phyloP scores from a whole-genome alignment of 2,113 vertebrate genomes.

The Myotis brandtii region DNA sequence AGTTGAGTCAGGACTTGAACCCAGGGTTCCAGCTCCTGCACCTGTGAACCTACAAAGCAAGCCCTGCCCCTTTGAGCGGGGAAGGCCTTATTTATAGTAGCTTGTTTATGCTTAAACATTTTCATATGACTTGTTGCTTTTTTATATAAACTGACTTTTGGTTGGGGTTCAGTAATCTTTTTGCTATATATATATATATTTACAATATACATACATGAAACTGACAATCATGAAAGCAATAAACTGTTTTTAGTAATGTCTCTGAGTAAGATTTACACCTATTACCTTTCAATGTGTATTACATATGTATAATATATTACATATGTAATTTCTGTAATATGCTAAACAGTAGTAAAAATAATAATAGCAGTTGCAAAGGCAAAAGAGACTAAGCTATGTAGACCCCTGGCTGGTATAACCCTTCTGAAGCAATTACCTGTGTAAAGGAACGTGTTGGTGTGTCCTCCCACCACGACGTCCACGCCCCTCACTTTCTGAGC shows the following conservation, averaged over 20 bases:
- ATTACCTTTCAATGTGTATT: not conserved
- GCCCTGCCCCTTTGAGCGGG: not conserved
- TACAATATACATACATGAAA: not conserved
- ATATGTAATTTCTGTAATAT: not conserved
- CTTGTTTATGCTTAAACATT: not conserved
- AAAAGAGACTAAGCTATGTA: not conserved
- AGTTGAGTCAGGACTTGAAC: not conserved
- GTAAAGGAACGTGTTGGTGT: slow-evolving; percentile 96
- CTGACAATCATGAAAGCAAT: slow-evolving; percentile 6
- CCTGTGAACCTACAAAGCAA: not conserved
- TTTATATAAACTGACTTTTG: not conserved
- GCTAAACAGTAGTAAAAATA: not conserved
- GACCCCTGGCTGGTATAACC: rapidly evolving
- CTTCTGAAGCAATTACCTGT: slow-evolving; percentile 88
- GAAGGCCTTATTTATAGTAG: not conserved
- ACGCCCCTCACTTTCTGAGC: slow-evolving; percentile 92
- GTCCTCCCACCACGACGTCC: slow-evolving; percentile 95
- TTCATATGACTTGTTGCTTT: slow-evolving; percentile 3
- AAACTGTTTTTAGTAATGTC: not conserved
- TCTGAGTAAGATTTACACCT: not conserved
- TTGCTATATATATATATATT: not conserved
- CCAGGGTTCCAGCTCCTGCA: not conserved
- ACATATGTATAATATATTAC: not conserved
- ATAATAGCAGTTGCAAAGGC: not conserved
- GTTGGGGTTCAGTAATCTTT: not conserved